Evolutionary conservation across 1,140 invertebrate species (phyloP), one percentile per base, ranked within the genome.

Genomic region (Macrobrachium rosenbergii): DNA sequence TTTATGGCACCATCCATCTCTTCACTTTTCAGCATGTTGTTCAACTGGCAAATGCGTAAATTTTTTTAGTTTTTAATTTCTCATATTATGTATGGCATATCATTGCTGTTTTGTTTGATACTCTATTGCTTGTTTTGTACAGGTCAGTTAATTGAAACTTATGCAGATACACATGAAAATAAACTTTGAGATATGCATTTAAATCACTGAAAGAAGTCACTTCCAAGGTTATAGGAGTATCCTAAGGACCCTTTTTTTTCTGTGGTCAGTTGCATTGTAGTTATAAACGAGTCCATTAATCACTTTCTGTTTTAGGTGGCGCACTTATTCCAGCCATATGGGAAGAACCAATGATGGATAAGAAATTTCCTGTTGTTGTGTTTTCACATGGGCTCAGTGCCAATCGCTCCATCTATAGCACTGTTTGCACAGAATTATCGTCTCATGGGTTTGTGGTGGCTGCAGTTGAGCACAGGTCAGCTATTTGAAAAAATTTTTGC

Each of bases 1-100:
- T 87, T 87, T 77, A 87, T 87, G n/a, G 85, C 85, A 23, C 85
- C 85, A 3, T 81, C 85, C 78, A 87, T 87, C 23, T 79, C 85
- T 8, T 87, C 85, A 19, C 78, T 87, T 67, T 87, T 87, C 43
- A 64, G 78, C 12, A 87, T 87, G 85, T 67, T 87, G 12, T 87
- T 87, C 67, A 87, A 87, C 69, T 87, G 85, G 85, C 64, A 87
- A 63, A 82, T 81, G 79, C 67, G 85, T 87, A 62, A 58, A 77
- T 78, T 7, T 63, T 72, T 72, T 23, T 16, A 72, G 23, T 3
- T 37, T 72, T 72, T 23, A 72, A 21, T 21, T 23, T 21, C 2
- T 28, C 16, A 16, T 23, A 28, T 28, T 7, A 37, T 52, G 7
- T 52, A 52, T 10, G 52, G 52, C 0, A 8, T 0, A 52, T 52